These are phyloP conservation scores for Autographa pulchrina DNA, from an alignment of 2,888 invertebrate species.

Conservation along the genomic window DNA sequence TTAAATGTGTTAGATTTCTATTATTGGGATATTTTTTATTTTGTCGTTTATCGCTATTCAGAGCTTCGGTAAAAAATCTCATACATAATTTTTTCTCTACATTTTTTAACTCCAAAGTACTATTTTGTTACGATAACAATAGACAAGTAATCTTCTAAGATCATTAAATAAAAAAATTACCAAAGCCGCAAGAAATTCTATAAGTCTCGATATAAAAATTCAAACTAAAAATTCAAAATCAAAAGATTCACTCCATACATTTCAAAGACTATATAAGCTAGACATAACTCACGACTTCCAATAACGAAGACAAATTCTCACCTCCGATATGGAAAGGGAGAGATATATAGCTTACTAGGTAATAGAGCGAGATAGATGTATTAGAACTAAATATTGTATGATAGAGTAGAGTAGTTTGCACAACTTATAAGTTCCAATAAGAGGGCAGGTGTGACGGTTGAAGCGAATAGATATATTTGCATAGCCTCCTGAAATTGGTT, in stretches of 20 bases:
- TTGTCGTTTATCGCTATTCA: background rate
- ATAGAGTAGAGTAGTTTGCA: conserved; percentile 80
- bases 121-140: background rate
- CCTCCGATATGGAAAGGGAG: conserved; percentile 57
- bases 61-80: background rate
- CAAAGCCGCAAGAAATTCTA: conserved; percentile 10
- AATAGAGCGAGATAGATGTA: conserved; percentile 69
- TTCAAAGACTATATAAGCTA: conserved; percentile 56
- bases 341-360: conserved; percentile 61
- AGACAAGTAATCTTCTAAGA: background rate
- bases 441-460: conserved; percentile 84
- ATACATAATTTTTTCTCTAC: background rate
- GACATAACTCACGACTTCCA: conserved; percentile 68
- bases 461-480: conserved; percentile 83
- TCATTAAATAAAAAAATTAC: background rate
- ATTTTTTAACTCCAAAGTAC: background rate
- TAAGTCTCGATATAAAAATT: conserved; percentile 29
- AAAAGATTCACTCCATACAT: conserved; percentile 42
- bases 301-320: conserved; percentile 68
- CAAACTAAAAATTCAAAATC: conserved; percentile 35
- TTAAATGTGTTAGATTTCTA: background rate
- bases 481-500: conserved; percentile 67
- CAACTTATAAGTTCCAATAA: conserved; percentile 89
- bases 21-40: too few relatives aligned
- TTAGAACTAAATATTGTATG: conserved; percentile 68